phyloP scores from a whole-genome alignment of 2,888 invertebrate genomes.

The Nephrotoma flavescens region DNA sequence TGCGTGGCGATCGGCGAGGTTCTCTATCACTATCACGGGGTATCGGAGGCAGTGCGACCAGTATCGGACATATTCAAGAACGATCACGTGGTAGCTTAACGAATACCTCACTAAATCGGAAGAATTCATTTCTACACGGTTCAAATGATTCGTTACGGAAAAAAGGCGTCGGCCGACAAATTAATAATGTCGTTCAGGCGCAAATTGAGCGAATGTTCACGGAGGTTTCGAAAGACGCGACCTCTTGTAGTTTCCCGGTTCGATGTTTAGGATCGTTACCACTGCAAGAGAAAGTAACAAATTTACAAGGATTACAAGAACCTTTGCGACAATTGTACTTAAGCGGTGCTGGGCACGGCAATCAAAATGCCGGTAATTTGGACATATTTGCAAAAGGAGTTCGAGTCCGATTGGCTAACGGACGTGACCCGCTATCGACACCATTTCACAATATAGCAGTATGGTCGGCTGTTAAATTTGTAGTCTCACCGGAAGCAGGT shows the following conservation, averaged over 20 bases:
- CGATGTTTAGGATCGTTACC: constrained; percentile 72
- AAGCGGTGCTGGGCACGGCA: constrained; percentile 23
- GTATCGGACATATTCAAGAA: background rate
- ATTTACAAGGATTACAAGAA: constrained; percentile 65
- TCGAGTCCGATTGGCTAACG: constrained; percentile 49
- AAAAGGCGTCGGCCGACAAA: constrained; percentile 23
- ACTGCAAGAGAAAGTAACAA: constrained; percentile 64
- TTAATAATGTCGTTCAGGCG: constrained; percentile 65
- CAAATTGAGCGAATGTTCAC: constrained; percentile 76
- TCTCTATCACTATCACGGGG: constrained; percentile 14
- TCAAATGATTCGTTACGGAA: constrained; percentile 8
- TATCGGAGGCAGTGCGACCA: background rate
- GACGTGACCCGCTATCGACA: constrained; percentile 48
- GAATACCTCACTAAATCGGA: background rate
- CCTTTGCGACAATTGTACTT: constrained; percentile 61
- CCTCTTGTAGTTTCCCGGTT: constrained; percentile 50
- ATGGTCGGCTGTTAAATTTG: constrained; percentile 83
- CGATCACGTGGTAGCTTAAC: background rate
- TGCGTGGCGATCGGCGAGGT: constrained; percentile 16
- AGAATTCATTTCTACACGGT: background rate
- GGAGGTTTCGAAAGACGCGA: constrained; percentile 50
- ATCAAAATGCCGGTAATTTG: constrained; percentile 23
- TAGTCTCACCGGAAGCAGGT: constrained; percentile 46
- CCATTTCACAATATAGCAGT: constrained; percentile 85
- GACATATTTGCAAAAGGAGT: constrained; percentile 41